Conservation (phyloP, 1,140 invertebrate species). For the Parasteatoda tepidariorum region DNA sequence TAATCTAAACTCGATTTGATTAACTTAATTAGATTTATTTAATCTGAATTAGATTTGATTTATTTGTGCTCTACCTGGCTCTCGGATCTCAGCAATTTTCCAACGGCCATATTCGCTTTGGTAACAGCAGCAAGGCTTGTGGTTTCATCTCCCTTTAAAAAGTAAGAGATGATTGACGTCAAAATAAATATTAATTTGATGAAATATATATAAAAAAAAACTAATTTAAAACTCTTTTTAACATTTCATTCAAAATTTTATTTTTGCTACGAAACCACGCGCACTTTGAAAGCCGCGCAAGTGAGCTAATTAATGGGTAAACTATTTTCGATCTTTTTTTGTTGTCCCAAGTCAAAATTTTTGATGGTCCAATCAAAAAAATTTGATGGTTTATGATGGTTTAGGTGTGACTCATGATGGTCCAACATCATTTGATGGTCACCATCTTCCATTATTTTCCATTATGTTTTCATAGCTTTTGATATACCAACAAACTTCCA, state of each 20-base stretch:
- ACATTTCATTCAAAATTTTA: background rate
- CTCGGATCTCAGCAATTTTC: background rate
- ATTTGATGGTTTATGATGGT: too few species aligned
- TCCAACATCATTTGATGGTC: too few species aligned
- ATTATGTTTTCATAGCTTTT: too few species aligned
- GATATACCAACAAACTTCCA: too few species aligned
- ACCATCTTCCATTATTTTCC: too few species aligned
- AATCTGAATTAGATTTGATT: background rate
- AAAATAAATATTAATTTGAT: background rate
- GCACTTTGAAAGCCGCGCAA: too few species aligned
- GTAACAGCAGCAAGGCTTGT: constrained; percentile 25
- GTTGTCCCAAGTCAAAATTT: too few species aligned
- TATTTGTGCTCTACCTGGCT: background rate
- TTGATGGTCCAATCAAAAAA: too few species aligned
- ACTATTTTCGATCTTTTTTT: background rate
- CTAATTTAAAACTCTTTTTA: background rate
- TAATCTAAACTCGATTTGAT: too few species aligned
- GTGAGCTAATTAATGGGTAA: background rate
- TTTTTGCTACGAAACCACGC: too few species aligned
- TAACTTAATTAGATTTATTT: too few species aligned
- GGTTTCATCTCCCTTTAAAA: constrained; percentile 2
- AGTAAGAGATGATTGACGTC: background rate
- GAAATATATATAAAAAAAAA: background rate
- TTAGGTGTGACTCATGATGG: too few species aligned
- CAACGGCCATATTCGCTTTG: constrained; percentile 25